Percentiles rank a stretch among this genome's conserved stretches.
Evolutionary conservation across 2,113 vertebrate genomes (phyloP).

Genomic region (Micronisus gabar): DNA sequence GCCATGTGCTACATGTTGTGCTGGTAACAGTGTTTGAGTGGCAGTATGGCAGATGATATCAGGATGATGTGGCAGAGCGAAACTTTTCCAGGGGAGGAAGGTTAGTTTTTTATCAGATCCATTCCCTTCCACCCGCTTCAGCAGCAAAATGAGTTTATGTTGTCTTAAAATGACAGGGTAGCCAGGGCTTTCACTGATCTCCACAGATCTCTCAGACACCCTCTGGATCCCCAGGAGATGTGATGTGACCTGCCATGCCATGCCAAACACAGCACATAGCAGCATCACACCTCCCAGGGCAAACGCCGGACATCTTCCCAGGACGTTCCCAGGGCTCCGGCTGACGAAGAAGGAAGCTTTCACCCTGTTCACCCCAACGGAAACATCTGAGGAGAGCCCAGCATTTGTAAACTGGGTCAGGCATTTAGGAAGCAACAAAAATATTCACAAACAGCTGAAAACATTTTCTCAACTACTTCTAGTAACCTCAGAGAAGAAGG

Average conservation of each 20-base stretch:
- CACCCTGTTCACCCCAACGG: background rate
- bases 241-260: background rate
- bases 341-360: background rate
- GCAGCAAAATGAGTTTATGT: background rate
- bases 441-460: background rate
- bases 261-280: background rate
- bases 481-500: background rate
- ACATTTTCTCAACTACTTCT: background rate
- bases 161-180: rapidly evolving
- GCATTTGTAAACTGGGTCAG: background rate
- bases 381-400: background rate
- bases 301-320: background rate
- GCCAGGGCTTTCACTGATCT: background rate
- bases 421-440: background rate
- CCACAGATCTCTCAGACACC: background rate
- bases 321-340: background rate
- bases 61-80: background rate
- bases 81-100: background rate
- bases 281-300: background rate
- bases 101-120: background rate
- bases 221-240: background rate
- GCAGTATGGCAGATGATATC: background rate
- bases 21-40: background rate
- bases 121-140: background rate
- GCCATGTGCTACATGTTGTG: background rate